Conservation (phyloP, 2,888 invertebrate species). For the Pollenia labialis region DNA sequence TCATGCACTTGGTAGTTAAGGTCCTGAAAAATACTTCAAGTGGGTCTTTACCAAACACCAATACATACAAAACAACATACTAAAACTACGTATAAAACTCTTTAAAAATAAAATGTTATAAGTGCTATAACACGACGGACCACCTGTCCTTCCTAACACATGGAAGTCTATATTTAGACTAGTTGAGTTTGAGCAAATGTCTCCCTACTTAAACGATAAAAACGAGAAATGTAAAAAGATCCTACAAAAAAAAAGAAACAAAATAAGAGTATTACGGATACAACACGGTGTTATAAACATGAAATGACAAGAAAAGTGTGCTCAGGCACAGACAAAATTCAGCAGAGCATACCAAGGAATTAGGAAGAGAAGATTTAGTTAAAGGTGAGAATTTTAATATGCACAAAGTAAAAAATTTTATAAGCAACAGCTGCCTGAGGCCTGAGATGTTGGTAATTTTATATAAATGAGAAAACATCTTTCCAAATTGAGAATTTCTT, state of each 20-base stretch:
- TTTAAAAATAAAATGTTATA: conserved; percentile 30
- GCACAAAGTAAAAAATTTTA: not conserved
- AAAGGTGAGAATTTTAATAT: not conserved
- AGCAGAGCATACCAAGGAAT: conserved; percentile 63
- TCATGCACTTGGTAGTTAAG: not conserved
- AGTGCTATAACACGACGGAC: conserved; percentile 36
- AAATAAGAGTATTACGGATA: conserved; percentile 40
- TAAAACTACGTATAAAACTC: conserved; percentile 31
- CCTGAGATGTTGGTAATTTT: not conserved
- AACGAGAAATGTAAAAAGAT: conserved; percentile 45
- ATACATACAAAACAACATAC: not conserved
- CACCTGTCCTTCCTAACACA: conserved; percentile 66
- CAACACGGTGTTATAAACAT: conserved; percentile 50
- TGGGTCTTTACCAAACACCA: conserved; percentile 14
- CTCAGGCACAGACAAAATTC: conserved; percentile 44
- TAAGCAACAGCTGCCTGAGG: conserved; percentile 53
- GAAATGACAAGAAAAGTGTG: conserved; percentile 69
- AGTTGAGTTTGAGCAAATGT: conserved; percentile 54
- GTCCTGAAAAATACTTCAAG: conserved; percentile 29
- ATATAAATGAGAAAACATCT: conserved; percentile 11
- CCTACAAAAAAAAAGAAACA: conserved; percentile 36
- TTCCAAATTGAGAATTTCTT: not conserved
- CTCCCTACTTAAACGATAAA: conserved; percentile 48
- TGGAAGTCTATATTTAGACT: conserved; percentile 72
- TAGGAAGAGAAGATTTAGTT: conserved; percentile 33